A percentile compares a stretch with the other conserved stretches of the same genome.
Evolutionary conservation across 2,888 invertebrate genomes (phyloP).

Genomic region (Metalampra italica): DNA sequence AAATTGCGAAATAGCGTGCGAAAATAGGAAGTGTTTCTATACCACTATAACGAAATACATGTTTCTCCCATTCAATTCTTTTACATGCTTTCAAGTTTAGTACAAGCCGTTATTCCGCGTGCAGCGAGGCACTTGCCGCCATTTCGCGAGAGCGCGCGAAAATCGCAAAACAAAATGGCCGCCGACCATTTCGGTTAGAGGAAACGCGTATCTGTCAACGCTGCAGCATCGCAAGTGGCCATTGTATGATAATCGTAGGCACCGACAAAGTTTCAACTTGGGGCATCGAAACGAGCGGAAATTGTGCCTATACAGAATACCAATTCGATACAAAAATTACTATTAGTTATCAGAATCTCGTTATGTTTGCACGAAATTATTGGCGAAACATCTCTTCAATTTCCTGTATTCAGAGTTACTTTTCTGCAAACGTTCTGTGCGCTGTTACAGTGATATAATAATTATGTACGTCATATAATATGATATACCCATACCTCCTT

Average conservation of each 20-base stretch:
- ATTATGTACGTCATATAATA: too few species aligned
- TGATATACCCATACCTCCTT: too few species aligned
- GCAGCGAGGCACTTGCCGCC: conserved; percentile 32
- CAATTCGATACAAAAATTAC: too few species aligned
- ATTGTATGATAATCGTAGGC: conserved; percentile 74
- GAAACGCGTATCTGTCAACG: conserved; percentile 75
- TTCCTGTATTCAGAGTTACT: too few species aligned
- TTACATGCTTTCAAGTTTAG: too few species aligned
- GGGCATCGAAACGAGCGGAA: conserved; percentile 46
- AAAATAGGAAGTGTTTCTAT: too few species aligned
- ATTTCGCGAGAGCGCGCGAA: conserved; percentile 47
- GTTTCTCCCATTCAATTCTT: background rate
- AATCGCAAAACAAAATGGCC: conserved; percentile 66
- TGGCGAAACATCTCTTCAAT: too few species aligned
- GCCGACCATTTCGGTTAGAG: conserved; percentile 65
- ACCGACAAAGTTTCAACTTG: conserved; percentile 65
- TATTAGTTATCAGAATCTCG: background rate
- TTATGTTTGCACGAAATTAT: too few species aligned
- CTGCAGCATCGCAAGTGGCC: conserved; percentile 67
- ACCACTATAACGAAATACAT: too few species aligned
- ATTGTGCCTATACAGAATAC: background rate
- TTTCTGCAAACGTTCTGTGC: too few species aligned
- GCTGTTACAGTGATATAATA: too few species aligned
- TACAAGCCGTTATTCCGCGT: background rate
- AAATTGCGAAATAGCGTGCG: too few species aligned